Evolutionary conservation across 2,888 invertebrate species (phyloP).

Genomic region (Cryptus armator): DNA sequence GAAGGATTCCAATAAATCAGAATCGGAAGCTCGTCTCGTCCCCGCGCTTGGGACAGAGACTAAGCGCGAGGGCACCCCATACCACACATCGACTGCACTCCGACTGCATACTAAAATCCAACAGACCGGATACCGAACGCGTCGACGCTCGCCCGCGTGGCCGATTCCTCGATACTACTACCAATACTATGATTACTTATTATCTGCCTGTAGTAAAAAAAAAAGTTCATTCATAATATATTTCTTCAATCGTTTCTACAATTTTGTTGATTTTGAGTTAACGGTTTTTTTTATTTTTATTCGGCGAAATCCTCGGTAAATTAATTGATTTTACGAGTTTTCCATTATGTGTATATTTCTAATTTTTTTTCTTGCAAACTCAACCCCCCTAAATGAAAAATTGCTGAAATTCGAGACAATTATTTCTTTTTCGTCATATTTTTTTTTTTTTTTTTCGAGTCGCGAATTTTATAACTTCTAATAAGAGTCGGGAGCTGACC

Average conservation of each 20-base stretch:
- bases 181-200: conserved; percentile 47
- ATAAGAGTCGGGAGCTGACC: conserved; percentile 78
- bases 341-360: neutral
- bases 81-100: conserved; percentile 78
- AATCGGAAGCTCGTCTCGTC: conserved; percentile 82
- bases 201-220: conserved; percentile 7
- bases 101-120: conserved; percentile 83
- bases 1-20: conserved; percentile 84
- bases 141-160: conserved; percentile 77
- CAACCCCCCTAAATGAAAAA: neutral
- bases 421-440: too few species aligned
- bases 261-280: neutral
- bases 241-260: neutral
- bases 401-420: neutral
- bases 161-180: conserved; percentile 66
- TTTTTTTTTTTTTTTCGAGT: neutral
- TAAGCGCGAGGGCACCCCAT: conserved; percentile 76
- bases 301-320: neutral
- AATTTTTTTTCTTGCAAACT: neutral
- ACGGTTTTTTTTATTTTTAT: neutral
- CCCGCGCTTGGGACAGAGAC: conserved; percentile 61
- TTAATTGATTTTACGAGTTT: neutral
- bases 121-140: conserved; percentile 83
- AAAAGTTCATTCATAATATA: neutral
- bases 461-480: conserved; percentile 82